A percentile compares a stretch with the other conserved stretches of the same genome.
These are phyloP conservation scores for Drosophila melanica DNA, from an alignment of 1,140 invertebrate genomes.

Conservation along the genomic window DNA sequence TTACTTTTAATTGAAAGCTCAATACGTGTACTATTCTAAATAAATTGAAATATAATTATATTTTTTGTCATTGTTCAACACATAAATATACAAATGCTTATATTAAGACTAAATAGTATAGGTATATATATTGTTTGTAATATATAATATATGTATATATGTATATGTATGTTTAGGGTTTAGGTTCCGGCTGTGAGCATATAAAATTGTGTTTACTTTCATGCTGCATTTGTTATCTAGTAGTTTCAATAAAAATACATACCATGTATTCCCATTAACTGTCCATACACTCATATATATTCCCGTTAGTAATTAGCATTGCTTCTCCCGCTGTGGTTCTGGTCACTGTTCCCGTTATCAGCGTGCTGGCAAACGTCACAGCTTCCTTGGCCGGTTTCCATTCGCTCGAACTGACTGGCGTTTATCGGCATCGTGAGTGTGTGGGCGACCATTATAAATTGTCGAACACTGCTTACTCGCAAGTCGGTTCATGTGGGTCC, in stretches of 20 bases:
- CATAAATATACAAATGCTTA: too few species aligned
- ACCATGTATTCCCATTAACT: background rate
- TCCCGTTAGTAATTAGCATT: background rate
- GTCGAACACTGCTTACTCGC: background rate
- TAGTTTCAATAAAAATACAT: background rate
- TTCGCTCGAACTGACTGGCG: background rate
- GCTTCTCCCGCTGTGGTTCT: background rate
- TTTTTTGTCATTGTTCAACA: background rate
- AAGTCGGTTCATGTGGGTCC: constrained; percentile 11
- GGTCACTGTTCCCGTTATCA: constrained; percentile 19
- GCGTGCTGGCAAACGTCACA: constrained; percentile 7
- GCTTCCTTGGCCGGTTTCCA: constrained; percentile 12
- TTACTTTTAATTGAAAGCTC: background rate
- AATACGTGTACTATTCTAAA: too few species aligned
- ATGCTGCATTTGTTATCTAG: background rate
- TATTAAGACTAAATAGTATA: too few species aligned
- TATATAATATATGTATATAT: too few species aligned
- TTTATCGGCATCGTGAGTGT: constrained; percentile 16
- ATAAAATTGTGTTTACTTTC: background rate
- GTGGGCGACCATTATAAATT: constrained; percentile 22
- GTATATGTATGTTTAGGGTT: background rate
- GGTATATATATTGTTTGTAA: too few species aligned
- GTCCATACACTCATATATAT: background rate
- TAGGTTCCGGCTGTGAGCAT: background rate
- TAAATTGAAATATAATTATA: background rate